phyloP scores from a whole-genome alignment of 64 coral and sea anemone genomes.

The Montipora cactus region DNA sequence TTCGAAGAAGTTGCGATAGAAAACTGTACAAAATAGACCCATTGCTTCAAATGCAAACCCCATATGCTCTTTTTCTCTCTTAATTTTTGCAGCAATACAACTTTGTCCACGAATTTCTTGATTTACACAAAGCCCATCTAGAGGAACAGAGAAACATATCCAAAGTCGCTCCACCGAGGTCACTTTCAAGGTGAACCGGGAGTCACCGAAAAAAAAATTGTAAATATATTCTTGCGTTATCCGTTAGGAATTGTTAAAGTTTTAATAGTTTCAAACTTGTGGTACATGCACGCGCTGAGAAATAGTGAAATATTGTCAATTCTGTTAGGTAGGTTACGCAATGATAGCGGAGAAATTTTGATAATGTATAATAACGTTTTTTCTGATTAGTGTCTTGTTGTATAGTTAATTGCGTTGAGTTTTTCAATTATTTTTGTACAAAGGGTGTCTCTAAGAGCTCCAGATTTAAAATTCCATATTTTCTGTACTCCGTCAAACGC shows the following conservation, averaged over 20 bases:
- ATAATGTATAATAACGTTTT: neutral
- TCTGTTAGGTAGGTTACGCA: neutral
- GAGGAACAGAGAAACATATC: constrained; percentile 8
- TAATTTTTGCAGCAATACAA: constrained; percentile 40
- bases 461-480: too few species aligned
- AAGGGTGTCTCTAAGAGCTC: too few species aligned
- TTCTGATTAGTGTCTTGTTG: neutral
- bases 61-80: neutral
- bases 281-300: neutral
- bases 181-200: constrained; percentile 11
- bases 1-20: too few species aligned
- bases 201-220: neutral
- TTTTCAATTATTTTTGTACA: too few species aligned
- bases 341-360: neutral
- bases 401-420: too few species aligned
- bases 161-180: neutral
- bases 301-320: neutral
- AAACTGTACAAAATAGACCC: too few species aligned
- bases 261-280: neutral
- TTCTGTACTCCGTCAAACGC: too few species aligned
- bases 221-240: neutral
- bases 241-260: neutral
- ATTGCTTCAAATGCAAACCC: neutral
- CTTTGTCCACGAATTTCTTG: constrained; percentile 40
- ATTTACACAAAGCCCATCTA: constrained; percentile 22